These are phyloP conservation scores for Prunella himalayana DNA, from an alignment of 2,113 vertebrate species.

Conservation along the genomic window DNA sequence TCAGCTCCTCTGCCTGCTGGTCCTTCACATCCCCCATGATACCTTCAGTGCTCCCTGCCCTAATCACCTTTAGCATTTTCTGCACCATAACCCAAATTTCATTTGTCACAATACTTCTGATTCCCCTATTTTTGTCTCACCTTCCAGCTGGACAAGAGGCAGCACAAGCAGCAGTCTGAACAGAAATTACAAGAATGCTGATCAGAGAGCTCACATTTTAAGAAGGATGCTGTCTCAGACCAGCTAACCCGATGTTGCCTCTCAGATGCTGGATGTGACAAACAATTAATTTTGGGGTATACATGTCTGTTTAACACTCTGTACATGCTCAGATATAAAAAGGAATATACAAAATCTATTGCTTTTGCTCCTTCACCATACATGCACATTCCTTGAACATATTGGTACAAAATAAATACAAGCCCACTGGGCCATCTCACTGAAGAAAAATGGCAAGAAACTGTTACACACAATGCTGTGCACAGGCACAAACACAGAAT, in stretches of 20 bases:
- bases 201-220: background rate
- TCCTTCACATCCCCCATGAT: background rate
- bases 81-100: background rate
- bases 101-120: background rate
- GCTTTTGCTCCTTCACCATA: background rate
- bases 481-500: background rate
- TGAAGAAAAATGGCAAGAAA: background rate
- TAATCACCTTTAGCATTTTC: background rate
- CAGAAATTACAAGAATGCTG: background rate
- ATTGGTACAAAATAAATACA: background rate
- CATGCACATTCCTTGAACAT: background rate
- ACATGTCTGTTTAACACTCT: background rate
- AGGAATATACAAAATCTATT: background rate
- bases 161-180: background rate
- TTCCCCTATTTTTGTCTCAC: background rate
- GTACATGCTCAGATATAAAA: background rate
- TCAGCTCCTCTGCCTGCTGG: rapidly evolving
- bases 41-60: background rate
- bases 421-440: background rate
- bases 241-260: background rate
- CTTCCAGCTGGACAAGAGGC: background rate
- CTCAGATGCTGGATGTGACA: background rate
- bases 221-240: background rate
- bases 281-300: background rate
- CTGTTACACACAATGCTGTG: background rate